Base-by-base conservation (phyloP, 2,113 vertebrate species). In the Gallinago undulata region DNA sequence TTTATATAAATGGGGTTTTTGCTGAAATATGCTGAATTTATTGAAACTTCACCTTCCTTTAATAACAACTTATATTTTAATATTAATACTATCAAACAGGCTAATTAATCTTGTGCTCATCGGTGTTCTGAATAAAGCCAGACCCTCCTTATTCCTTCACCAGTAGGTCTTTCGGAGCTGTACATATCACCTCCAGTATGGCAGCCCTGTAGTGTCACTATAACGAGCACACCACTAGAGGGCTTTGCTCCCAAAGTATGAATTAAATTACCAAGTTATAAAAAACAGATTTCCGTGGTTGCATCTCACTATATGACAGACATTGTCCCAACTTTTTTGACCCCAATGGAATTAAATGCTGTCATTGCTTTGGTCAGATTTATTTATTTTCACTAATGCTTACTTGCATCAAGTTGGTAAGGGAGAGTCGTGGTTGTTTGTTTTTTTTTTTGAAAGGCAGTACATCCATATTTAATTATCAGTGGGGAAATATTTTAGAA, bases 121-220 rank as follows among this genome's bases (percentile, higher is more conserved):
- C 7, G 3, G 4, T 55, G 16, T 43, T 59, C 18, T 75, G 22
- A 63, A 18, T 56, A 53, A 88, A 62, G 35, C n/a, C 24, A n/a
- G 41, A 24, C 51, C 5, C 12, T 69, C 7, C 5, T 19, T 51
- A 11, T 14, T 70, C 33, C 23, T 1, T 0, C 25, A 1, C 15
- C 53, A 11, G 15, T 67, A 15, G 43, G 35, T 53, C 23, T 78
- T 56, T 48, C 64, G 63, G 69, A 55, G 30, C 48, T 72, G 43
- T 75, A 22, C 4, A 3, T 64, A 24, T 53, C 6, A 1, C 21
- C 7, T 59, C 25, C 7, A 4, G 7, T 13, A 11, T 18, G 47
- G 22, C 48, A 72, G 30, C 24, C 28, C 0, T 25, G 53, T 67
- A 17, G 37, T 59, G 50, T 19, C 19, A 1, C 47, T 48, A 1